Evolutionary conservation across 2,888 invertebrate genomes (phyloP).

Genomic region (Torymus tubicola): DNA sequence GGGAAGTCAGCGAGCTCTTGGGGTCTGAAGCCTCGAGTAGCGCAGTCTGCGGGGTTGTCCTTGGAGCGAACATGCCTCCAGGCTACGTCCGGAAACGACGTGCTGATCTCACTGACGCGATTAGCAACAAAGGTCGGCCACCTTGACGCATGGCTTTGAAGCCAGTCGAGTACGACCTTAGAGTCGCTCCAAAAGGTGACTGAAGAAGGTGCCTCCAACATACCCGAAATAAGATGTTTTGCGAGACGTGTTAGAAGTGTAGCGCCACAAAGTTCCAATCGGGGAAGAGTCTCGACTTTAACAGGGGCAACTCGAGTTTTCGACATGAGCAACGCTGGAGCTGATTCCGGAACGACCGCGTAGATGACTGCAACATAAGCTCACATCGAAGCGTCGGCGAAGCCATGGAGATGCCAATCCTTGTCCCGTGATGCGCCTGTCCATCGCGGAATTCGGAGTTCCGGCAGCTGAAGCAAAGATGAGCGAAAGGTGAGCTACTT

Average conservation of each 20-base stretch:
- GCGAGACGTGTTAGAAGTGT: not conserved
- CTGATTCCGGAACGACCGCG: not conserved
- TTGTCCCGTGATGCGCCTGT: too few relatives aligned
- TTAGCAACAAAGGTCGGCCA: not conserved
- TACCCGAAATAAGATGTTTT: not conserved
- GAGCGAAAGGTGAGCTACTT: too few relatives aligned
- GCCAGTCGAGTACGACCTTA: not conserved
- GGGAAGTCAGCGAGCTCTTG: not conserved
- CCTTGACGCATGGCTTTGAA: not conserved
- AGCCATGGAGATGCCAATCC: too few relatives aligned
- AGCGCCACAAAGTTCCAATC: not conserved
- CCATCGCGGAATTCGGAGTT: too few relatives aligned
- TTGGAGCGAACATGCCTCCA: conserved; percentile 4
- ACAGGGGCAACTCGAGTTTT: conserved; percentile 2
- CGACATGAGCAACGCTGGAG: not conserved
- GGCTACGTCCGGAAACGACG: not conserved
- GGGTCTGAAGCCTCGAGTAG: not conserved
- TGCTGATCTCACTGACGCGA: not conserved
- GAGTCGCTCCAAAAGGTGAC: not conserved
- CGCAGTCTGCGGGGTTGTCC: conserved; percentile 6
- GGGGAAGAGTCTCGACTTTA: not conserved
- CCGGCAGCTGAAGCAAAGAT: too few relatives aligned
- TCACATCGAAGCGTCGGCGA: too few relatives aligned
- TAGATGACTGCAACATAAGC: too few relatives aligned
- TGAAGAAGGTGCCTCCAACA: not conserved